These are phyloP conservation scores for Spatulosminthurus flaviceps DNA, from an alignment of 2,888 invertebrate genomes.

Conservation along the genomic window DNA sequence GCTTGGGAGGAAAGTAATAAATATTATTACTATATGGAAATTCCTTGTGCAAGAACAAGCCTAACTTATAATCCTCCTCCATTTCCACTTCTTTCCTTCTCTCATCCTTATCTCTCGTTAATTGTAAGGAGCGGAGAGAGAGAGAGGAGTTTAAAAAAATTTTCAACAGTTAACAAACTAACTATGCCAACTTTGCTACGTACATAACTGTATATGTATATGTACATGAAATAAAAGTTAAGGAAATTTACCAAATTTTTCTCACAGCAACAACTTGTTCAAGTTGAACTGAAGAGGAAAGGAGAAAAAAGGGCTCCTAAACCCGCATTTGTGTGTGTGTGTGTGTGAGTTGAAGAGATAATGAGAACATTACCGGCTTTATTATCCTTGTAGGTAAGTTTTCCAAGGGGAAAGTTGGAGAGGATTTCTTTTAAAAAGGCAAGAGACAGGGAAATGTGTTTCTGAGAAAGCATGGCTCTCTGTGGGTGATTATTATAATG, in stretches of 20 bases:
- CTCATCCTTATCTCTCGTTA: neutral
- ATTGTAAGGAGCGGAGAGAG: neutral
- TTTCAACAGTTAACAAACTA: too few species aligned
- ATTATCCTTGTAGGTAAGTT: slow-evolving; percentile 41
- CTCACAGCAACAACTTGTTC: neutral
- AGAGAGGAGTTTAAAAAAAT: neutral
- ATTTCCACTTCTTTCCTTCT: slow-evolving; percentile 20
- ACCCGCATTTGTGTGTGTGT: neutral
- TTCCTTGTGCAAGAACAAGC: neutral
- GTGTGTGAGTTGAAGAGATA: slow-evolving; percentile 39
- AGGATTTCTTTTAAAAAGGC: neutral
- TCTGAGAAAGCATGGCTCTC: too few species aligned
- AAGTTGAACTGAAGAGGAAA: slow-evolving; percentile 32
- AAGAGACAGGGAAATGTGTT: neutral
- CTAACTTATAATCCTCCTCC: slow-evolving; percentile 19
- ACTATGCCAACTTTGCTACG: too few species aligned
- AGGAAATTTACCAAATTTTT: slow-evolving; percentile 9
- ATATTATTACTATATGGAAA: too few species aligned
- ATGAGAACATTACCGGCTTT: slow-evolving; percentile 54
- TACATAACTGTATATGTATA: too few species aligned
- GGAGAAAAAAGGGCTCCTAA: slow-evolving; percentile 23
- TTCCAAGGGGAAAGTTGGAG: neutral
- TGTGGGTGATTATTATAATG: slow-evolving; percentile 15
- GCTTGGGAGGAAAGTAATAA: too few species aligned
- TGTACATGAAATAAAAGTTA: neutral